Percentiles rank a stretch among this genome's conserved stretches.
Evolutionary conservation across 2,888 invertebrate genomes (phyloP).

Genomic region (Drosophila silvestris): DNA sequence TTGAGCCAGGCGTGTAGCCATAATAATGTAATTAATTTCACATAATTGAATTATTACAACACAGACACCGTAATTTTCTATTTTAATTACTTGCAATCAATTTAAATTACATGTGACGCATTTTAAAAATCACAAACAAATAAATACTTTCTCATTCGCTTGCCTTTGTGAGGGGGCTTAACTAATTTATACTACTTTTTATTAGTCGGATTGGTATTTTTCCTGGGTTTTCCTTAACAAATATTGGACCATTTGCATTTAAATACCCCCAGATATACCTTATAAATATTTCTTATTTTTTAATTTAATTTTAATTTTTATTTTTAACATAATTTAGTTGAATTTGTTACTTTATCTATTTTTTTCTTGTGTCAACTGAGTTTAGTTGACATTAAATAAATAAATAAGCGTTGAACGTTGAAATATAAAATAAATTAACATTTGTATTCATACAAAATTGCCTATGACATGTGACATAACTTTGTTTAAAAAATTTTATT

Average conservation of each 20-base stretch:
- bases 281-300: neutral
- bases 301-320: neutral
- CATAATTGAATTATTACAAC: conserved; percentile 17
- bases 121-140: neutral
- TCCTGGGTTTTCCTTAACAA: neutral
- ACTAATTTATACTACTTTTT: neutral
- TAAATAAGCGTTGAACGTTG: neutral
- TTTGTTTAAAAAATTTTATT: conserved; percentile 37
- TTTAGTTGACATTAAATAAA: neutral
- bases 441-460: conserved; percentile 2
- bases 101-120: neutral
- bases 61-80: neutral
- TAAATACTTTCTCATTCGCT: neutral
- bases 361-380: neutral
- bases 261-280: neutral
- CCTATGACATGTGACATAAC: neutral
- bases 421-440: neutral
- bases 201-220: neutral
- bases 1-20: conserved; percentile 1
- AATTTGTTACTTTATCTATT: neutral
- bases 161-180: neutral
- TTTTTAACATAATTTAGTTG: neutral
- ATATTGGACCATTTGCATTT: neutral
- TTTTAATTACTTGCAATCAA: conserved; percentile 5
- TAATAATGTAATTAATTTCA: conserved; percentile 1